A percentile compares a stretch with the other conserved stretches of the same genome.
Conservation (phyloP, 2,797 vertebrate species). For the Myotis daubentonii region DNA sequence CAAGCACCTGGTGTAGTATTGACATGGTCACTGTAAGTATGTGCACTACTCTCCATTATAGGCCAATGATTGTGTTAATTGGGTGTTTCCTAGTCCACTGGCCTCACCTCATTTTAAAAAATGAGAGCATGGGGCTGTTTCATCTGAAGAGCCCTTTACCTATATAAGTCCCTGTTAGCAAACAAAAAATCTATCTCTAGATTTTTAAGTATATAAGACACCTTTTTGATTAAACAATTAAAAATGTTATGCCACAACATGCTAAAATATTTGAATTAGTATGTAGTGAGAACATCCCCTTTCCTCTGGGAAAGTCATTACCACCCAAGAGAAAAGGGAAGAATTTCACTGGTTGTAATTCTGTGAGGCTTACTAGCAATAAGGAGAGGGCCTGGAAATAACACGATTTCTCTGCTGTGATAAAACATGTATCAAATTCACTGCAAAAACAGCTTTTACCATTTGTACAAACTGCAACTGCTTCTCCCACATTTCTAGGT, state of each 20-base stretch:
- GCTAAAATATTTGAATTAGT: constrained; percentile 54
- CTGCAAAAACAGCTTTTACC: constrained; percentile 59
- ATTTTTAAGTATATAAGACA: background rate
- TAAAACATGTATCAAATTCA: constrained; percentile 63
- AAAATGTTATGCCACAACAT: constrained; percentile 22
- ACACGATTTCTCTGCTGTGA: constrained; percentile 45
- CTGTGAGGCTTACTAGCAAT: constrained; percentile 5
- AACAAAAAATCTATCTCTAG: background rate
- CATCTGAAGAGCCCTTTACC: background rate
- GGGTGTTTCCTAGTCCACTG: background rate
- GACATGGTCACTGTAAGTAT: background rate
- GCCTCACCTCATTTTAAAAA: background rate
- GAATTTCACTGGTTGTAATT: constrained; percentile 57
- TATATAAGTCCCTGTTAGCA: background rate
- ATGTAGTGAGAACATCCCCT: constrained; percentile 17
- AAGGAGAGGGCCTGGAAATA: constrained; percentile 53
- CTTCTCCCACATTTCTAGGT: constrained; percentile 72
- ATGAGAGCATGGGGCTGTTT: background rate
- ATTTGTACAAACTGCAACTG: constrained; percentile 56
- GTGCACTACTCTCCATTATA: background rate
- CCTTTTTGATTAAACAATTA: constrained; percentile 20
- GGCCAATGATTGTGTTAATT: background rate
- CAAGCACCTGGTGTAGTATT: background rate
- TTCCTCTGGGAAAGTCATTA: constrained; percentile 58
- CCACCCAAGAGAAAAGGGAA: constrained; percentile 15